phyloP scores from a whole-genome alignment of 2,113 vertebrate species.

The Spea bombifrons region DNA sequence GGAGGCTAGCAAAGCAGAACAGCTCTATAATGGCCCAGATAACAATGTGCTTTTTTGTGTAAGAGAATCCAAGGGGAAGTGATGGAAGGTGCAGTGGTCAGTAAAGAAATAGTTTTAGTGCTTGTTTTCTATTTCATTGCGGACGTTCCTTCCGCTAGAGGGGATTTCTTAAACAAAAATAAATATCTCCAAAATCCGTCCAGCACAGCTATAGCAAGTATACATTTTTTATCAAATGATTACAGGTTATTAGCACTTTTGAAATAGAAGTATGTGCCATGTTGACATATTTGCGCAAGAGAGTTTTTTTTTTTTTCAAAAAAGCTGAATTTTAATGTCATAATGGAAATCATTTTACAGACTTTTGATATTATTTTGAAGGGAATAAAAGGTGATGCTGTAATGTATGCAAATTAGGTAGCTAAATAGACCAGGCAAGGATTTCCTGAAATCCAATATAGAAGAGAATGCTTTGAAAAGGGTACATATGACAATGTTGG shows the following conservation, averaged over 20 bases:
- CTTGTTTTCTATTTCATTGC: slow-evolving; percentile 78
- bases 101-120: slow-evolving; percentile 76
- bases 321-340: too few species aligned
- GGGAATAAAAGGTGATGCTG: too few species aligned
- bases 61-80: slow-evolving; percentile 85
- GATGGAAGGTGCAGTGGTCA: slow-evolving; percentile 73
- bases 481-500: too few species aligned
- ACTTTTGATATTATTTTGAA: too few species aligned
- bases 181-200: slow-evolving; percentile 72
- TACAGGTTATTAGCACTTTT: slow-evolving; percentile 62
- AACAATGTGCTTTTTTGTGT: slow-evolving; percentile 95
- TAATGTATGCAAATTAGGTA: too few species aligned
- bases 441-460: too few species aligned
- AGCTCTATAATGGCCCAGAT: slow-evolving; percentile 85
- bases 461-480: too few species aligned
- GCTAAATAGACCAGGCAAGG: too few species aligned
- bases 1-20: slow-evolving; percentile 74
- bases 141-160: slow-evolving; percentile 75
- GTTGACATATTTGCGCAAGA: not conserved
- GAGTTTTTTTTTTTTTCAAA: too few species aligned
- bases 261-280: slow-evolving; percentile 49
- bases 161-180: slow-evolving; percentile 83
- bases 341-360: too few species aligned
- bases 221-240: slow-evolving; percentile 61
- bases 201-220: slow-evolving; percentile 71